Conservation (phyloP, 1,140 invertebrate species). For the Lepidurus couesii region DNA sequence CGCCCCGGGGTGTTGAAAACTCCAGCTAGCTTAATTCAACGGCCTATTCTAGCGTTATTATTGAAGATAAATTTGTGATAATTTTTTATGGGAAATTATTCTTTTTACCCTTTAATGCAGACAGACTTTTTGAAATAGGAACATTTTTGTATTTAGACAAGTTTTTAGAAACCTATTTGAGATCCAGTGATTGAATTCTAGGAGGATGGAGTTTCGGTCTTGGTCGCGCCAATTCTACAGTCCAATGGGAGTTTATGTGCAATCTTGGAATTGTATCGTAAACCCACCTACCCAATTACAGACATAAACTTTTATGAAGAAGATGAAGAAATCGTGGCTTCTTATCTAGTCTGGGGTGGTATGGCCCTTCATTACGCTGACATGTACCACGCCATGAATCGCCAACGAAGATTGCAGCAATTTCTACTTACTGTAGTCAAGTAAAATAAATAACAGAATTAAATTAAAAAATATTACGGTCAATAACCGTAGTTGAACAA, state of each 20-base stretch:
- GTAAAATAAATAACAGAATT: slow-evolving; percentile 41
- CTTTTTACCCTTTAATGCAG: too few species aligned
- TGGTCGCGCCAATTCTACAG: slow-evolving; percentile 52
- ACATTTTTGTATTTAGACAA: not conserved
- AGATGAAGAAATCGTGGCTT: slow-evolving; percentile 60
- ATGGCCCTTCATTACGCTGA: slow-evolving; percentile 57
- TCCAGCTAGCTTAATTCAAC: too few species aligned
- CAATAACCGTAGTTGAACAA: not conserved
- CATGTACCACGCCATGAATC: slow-evolving; percentile 56
- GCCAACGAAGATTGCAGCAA: slow-evolving; percentile 61
- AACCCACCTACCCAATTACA: not conserved
- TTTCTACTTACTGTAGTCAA: slow-evolving; percentile 67
- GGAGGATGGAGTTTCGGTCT: slow-evolving; percentile 42
- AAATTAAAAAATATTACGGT: not conserved
- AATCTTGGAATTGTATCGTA: slow-evolving; percentile 45
- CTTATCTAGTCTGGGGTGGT: slow-evolving; percentile 58
- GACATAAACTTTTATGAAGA: slow-evolving; percentile 52
- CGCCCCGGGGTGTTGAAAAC: too few species aligned
- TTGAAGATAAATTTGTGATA: too few species aligned
- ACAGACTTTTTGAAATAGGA: too few species aligned
- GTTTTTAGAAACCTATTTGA: not conserved
- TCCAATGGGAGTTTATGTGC: slow-evolving; percentile 53
- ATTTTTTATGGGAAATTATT: too few species aligned
- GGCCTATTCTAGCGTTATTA: too few species aligned
- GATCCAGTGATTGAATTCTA: not conserved